phyloP scores from a whole-genome alignment of 1,140 invertebrate genomes.

The Eciton burchellii region DNA sequence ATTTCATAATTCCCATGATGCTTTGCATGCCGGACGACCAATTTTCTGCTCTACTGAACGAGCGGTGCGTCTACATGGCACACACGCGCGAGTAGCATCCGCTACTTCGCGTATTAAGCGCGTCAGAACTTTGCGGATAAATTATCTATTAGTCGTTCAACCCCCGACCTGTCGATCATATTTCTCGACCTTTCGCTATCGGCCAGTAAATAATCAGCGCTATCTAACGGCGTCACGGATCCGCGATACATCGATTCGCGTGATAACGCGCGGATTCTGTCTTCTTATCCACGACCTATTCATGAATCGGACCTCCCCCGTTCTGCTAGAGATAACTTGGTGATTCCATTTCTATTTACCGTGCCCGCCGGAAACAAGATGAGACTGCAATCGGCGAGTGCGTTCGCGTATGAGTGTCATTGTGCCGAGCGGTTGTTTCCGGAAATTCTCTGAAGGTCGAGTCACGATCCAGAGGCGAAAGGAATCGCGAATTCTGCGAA shows the following conservation, averaged over 20 bases:
- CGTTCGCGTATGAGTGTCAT: slow-evolving; percentile 19
- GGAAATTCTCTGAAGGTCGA: slow-evolving; percentile 36
- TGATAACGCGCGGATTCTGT: slow-evolving; percentile 6
- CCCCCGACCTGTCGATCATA: slow-evolving; percentile 57
- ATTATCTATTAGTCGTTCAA: slow-evolving; percentile 71
- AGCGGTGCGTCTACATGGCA: neutral
- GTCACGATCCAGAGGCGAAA: neutral
- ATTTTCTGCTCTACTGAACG: slow-evolving; percentile 26
- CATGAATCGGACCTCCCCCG: neutral
- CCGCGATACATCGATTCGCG: slow-evolving; percentile 54
- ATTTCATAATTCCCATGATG: slow-evolving; percentile 22
- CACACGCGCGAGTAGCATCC: slow-evolving; percentile 27
- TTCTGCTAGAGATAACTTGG: too few relatives aligned
- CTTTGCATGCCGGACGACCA: neutral
- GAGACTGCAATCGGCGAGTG: neutral
- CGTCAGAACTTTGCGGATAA: slow-evolving; percentile 73
- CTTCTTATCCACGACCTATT: neutral
- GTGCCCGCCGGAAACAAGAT: slow-evolving; percentile 19
- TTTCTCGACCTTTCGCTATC: slow-evolving; percentile 56
- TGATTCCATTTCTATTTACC: slow-evolving; percentile 32
- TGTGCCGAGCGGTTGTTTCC: slow-evolving; percentile 1
- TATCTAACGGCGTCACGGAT: slow-evolving; percentile 66
- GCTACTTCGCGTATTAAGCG: slow-evolving; percentile 60
- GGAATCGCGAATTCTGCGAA: slow-evolving; percentile 30
- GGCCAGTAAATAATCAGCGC: slow-evolving; percentile 68